These are phyloP conservation scores for Plagiodera versicolora DNA, from an alignment of 2,888 invertebrate species.

Conservation along the genomic window DNA sequence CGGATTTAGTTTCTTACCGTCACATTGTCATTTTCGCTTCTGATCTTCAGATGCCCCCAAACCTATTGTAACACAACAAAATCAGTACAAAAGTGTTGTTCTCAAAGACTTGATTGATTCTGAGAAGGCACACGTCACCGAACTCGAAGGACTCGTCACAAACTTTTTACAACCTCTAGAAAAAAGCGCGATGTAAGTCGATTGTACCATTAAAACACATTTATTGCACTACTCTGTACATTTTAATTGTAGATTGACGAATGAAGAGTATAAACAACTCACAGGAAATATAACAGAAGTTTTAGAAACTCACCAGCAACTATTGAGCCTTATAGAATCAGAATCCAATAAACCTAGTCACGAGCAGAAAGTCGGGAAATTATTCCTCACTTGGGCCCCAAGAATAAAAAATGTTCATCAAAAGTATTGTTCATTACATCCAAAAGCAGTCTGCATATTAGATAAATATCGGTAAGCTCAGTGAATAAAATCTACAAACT, in stretches of 20 bases:
- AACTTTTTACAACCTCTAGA: slow-evolving; percentile 88
- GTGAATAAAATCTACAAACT: too few relatives aligned
- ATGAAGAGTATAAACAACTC: slow-evolving; percentile 84
- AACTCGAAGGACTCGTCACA: slow-evolving; percentile 81
- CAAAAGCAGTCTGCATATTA: slow-evolving; percentile 89
- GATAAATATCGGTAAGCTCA: slow-evolving; percentile 83
- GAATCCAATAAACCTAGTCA: slow-evolving; percentile 70
- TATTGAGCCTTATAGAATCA: slow-evolving; percentile 78
- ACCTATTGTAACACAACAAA: slow-evolving; percentile 67
- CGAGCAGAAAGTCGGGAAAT: slow-evolving; percentile 86
- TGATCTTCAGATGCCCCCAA: slow-evolving; percentile 57
- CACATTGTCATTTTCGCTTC: slow-evolving; percentile 1
- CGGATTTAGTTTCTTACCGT: too few relatives aligned
- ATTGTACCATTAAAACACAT: neutral
- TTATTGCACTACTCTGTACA: too few relatives aligned
- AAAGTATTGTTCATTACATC: slow-evolving; percentile 91
- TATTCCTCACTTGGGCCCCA: slow-evolving; percentile 85
- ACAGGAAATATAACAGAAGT: slow-evolving; percentile 89
- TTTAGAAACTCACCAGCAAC: slow-evolving; percentile 79
- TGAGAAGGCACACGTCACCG: slow-evolving; percentile 87
- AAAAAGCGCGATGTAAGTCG: slow-evolving; percentile 80
- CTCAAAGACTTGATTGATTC: slow-evolving; percentile 90
- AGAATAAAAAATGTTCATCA: slow-evolving; percentile 83
- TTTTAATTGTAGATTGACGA: slow-evolving; percentile 65
- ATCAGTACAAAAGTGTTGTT: slow-evolving; percentile 82